Percentiles rank a stretch among this genome's conserved stretches.
phyloP scores from a whole-genome alignment of 2,888 invertebrate genomes.

The Troilus luridus region DNA sequence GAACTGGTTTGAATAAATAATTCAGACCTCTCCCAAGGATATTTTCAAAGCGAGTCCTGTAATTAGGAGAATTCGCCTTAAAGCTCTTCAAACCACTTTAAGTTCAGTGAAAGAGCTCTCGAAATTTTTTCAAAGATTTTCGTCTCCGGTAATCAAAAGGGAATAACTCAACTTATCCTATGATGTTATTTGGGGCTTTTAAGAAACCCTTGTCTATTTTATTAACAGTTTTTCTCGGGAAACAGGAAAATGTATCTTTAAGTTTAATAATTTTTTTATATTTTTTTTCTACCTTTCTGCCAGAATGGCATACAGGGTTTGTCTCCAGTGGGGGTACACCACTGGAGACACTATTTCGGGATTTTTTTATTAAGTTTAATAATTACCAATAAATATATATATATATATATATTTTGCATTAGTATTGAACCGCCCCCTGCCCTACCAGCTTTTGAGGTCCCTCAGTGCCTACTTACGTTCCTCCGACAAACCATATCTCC shows the following conservation, averaged over 20 bases:
- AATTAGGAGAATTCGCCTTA: not conserved
- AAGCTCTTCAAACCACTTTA: not conserved
- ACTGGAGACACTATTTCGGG: no score
- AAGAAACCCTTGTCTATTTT: not conserved
- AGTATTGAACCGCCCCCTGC: no score
- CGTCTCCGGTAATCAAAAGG: constrained; percentile 3
- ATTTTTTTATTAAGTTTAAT: no score
- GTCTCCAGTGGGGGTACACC: no score
- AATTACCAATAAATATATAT: no score
- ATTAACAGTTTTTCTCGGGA: not conserved
- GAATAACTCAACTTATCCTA: not conserved
- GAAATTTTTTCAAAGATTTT: constrained; percentile 7
- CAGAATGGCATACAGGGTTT: no score
- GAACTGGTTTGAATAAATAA: not conserved
- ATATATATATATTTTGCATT: no score
- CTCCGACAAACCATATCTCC: no score
- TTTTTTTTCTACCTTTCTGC: no score
- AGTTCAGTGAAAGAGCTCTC: not conserved
- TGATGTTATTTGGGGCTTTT: not conserved
- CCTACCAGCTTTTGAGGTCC: no score
- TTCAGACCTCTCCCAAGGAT: not conserved
- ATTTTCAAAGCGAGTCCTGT: not conserved
- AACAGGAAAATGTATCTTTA: not conserved
- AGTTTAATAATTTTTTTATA: no score
- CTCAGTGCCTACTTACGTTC: no score